phyloP scores from a whole-genome alignment of 2,113 vertebrate species.

The Pachyramphus minor region DNA sequence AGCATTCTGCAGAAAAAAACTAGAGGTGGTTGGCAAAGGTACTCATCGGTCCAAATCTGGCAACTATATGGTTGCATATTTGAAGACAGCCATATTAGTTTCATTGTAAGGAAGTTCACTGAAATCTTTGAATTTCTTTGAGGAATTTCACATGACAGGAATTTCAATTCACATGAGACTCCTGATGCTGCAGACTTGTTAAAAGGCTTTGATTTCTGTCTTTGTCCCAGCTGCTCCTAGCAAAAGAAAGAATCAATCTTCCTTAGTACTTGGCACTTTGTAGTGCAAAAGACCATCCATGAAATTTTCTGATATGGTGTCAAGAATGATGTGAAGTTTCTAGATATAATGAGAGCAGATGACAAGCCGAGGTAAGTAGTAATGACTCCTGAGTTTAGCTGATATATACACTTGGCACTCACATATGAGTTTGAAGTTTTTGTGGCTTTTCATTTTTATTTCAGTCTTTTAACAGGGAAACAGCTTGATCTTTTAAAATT shows the following conservation, averaged over 20 bases:
- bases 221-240: not conserved
- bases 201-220: conserved; percentile 16
- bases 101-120: not conserved
- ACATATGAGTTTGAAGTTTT: not conserved
- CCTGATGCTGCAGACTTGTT: not conserved
- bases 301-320: not conserved
- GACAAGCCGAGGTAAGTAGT: not conserved
- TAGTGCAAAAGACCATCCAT: not conserved
- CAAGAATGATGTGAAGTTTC: not conserved
- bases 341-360: conserved; percentile 3
- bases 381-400: not conserved
- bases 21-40: not conserved
- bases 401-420: not conserved
- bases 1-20: not conserved
- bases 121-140: not conserved
- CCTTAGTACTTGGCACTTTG: not conserved
- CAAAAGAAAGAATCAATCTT: not conserved
- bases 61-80: not conserved
- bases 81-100: not conserved
- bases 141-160: conserved; percentile 5
- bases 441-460: not conserved
- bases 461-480: not conserved
- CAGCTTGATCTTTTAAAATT: conserved; percentile 32
- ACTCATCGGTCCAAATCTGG: not conserved
- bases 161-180: not conserved